phyloP scores from a whole-genome alignment of 2,113 vertebrate species.

The Hoplias malabaricus region DNA sequence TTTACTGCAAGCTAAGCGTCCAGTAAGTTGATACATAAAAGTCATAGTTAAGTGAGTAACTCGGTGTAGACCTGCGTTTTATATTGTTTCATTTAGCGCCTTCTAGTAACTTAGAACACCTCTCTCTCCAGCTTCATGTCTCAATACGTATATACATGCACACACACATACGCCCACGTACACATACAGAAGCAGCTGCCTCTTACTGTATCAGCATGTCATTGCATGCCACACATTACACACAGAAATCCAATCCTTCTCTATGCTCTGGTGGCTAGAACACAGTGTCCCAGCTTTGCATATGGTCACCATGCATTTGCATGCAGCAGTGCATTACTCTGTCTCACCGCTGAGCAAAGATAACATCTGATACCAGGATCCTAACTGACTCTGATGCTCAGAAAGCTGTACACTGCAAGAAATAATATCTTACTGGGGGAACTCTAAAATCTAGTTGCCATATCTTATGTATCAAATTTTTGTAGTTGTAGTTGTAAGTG shows the following conservation, averaged over 20 bases:
- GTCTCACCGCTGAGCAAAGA: no score
- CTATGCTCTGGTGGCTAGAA: conserved; percentile 23
- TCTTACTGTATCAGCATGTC: conserved; percentile 3
- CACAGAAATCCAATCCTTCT: conserved; percentile 34
- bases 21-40: no score
- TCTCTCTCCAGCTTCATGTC: no score
- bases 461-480: no score
- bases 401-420: background rate
- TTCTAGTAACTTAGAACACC: background rate
- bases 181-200: background rate
- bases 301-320: background rate
- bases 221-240: conserved; percentile 8
- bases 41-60: background rate
- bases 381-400: background rate
- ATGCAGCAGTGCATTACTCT: background rate
- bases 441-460: no score
- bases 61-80: background rate
- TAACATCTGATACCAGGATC: background rate
- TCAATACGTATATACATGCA: background rate
- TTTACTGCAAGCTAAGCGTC: no score
- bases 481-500: no score
- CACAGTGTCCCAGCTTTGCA: conserved; percentile 47
- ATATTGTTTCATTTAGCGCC: background rate
- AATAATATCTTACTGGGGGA: no score
- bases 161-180: conserved; percentile 16